phyloP scores from a whole-genome alignment of 2,797 vertebrate genomes.

The Gouania willdenowi region DNA sequence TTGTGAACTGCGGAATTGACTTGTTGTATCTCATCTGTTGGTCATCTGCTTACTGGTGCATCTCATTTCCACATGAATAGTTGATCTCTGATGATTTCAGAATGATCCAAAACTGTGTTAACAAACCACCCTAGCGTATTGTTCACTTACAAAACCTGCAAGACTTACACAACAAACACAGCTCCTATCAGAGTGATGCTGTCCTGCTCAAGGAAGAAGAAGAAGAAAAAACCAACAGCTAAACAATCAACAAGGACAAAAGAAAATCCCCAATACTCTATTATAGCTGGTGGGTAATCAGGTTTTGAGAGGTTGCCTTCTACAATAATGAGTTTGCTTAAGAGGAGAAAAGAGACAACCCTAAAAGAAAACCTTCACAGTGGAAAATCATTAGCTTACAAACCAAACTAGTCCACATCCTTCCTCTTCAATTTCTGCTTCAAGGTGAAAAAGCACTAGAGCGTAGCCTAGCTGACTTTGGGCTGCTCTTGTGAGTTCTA shows the following conservation, averaged over 20 bases:
- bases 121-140: neutral
- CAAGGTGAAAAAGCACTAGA: too few relatives aligned
- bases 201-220: neutral
- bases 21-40: slow-evolving; percentile 8
- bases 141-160: neutral
- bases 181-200: slow-evolving; percentile 8
- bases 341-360: too few relatives aligned
- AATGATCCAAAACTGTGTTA: slow-evolving; percentile 10
- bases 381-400: too few relatives aligned
- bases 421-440: too few relatives aligned
- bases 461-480: too few relatives aligned
- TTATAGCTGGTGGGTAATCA: slow-evolving; percentile 12
- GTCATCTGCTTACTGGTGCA: slow-evolving; percentile 8
- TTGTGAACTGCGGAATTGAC: neutral
- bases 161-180: neutral
- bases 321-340: too few relatives aligned
- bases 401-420: too few relatives aligned
- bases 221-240: neutral
- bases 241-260: slow-evolving; percentile 1
- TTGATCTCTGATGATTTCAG: slow-evolving; percentile 8
- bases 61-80: slow-evolving; percentile 38
- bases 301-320: neutral
- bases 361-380: too few relatives aligned
- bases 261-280: slow-evolving; percentile 9
- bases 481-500: too few relatives aligned